A percentile compares a stretch with the other conserved stretches of the same genome.
These are phyloP conservation scores for Trididemnum miniatum DNA, from an alignment of 23 tunicate genomes.

Conservation along the genomic window DNA sequence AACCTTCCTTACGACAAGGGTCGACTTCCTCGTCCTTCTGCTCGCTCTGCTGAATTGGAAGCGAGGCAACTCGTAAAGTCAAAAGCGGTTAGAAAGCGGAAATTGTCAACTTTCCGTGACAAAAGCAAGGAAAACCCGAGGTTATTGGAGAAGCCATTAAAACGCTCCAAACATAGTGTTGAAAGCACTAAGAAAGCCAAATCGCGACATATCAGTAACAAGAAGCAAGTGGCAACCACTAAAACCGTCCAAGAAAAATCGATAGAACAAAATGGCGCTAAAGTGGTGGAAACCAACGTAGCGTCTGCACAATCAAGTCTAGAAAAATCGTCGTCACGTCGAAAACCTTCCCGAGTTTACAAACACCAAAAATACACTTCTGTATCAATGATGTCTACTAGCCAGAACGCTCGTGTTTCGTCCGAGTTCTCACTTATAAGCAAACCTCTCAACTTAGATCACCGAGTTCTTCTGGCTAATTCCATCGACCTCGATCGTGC, in stretches of 20 bases:
- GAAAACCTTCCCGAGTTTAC: constrained; percentile 31
- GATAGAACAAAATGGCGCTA: constrained; percentile 5
- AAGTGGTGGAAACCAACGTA: neutral
- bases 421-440: constrained; percentile 27
- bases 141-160: neutral
- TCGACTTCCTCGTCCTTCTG: constrained; percentile 57
- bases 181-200: constrained; percentile 1
- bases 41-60: constrained; percentile 57
- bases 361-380: constrained; percentile 38
- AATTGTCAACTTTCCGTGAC: constrained; percentile 11
- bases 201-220: neutral
- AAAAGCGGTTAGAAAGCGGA: constrained; percentile 34
- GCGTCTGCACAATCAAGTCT: neutral
- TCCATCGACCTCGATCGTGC: constrained; percentile 12
- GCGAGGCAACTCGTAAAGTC: constrained; percentile 30
- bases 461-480: constrained; percentile 16
- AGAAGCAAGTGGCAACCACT: neutral
- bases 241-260: neutral
- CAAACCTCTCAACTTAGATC: constrained; percentile 37
- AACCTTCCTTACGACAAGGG: constrained; percentile 37
- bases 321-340: constrained; percentile 11
- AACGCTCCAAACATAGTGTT: neutral
- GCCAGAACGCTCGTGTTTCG: constrained; percentile 12
- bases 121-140: neutral
- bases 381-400: constrained; percentile 24